Base-by-base conservation (phyloP, 2,113 vertebrate species). In the Embiotoca jacksoni region DNA sequence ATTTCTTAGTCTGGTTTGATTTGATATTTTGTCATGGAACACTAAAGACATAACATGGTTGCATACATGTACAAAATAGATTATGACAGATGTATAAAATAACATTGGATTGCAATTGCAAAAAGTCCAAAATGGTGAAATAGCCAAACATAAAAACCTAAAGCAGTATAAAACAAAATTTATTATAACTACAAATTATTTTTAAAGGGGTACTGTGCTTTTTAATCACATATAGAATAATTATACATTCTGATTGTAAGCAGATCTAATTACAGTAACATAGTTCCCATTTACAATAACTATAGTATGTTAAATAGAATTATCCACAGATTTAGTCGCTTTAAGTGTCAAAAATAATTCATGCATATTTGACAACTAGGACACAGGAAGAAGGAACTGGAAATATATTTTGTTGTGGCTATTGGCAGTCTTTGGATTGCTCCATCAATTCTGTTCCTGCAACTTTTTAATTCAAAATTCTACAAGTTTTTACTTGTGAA, bases 401-500 rank as follows among this genome's bases (percentile, higher is more conserved):
- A 56, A 59, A 13, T 33, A n/a, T 3, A 16, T n/a, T 32, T 47
- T 39, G 16, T 9, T 69, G 36, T 54, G 16, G 37, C 56, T 59
- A 4, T 49, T n/a, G 35, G 52, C 54, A 30, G 30, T 64, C 35
- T 46, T 60, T 56, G 14, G n/a, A 75, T 41, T 58, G 46, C 2
- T 16, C 31, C 4, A 1, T 36, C 7, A 59, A n/a, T 57, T 10
- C 58, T 58, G 15, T 65, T 35, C 11, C 36, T 35, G 31, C 50
- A 35, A 75, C 71, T 73, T 79, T 80, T 65, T 44, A 54, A 67
- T 50, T 63, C n/a, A 60, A 60, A 80, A 53, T 73, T 61, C 49
- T 63, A 56, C 64, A 69, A 64, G 47, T 63, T 64, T 10, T 46
- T 80, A 69, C 66, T 67, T 70, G 60, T 50, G 65, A 87, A 80